These are phyloP conservation scores for Pachypeltis micranthus DNA, from an alignment of 1,140 invertebrate genomes.

Conservation along the genomic window DNA sequence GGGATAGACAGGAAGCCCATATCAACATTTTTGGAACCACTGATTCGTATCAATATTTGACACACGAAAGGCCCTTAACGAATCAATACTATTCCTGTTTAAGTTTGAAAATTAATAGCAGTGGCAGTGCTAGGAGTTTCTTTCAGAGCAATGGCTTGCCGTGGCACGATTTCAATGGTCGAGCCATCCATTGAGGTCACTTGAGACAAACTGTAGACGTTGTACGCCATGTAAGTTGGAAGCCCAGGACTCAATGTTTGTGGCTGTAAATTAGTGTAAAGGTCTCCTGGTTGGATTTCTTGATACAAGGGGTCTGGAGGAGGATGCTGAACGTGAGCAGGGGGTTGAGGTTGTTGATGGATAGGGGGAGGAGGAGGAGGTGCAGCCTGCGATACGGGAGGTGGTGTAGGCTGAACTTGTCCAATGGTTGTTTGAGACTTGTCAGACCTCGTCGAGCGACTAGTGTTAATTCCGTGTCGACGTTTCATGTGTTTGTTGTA, in stretches of 20 bases:
- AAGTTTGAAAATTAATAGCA: not conserved
- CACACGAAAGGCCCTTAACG: no score
- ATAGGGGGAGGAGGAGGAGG: not conserved
- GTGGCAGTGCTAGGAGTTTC: not conserved
- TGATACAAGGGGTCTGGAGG: not conserved
- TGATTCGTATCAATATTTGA: no score
- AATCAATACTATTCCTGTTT: no score
- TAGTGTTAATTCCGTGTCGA: constrained; percentile 40
- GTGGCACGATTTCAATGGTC: not conserved
- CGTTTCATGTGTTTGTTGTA: constrained; percentile 64
- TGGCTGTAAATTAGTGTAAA: not conserved
- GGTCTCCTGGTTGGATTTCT: constrained; percentile 4
- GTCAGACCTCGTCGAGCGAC: constrained; percentile 15
- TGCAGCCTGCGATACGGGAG: not conserved
- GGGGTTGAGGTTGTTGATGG: not conserved
- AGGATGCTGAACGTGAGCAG: not conserved
- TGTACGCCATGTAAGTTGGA: constrained; percentile 15
- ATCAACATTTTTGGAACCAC: no score
- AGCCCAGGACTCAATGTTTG: not conserved
- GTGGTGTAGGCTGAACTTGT: not conserved
- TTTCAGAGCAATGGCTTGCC: not conserved
- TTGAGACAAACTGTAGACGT: constrained; percentile 11
- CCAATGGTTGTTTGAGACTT: not conserved
- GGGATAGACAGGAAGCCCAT: no score
- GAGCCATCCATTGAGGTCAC: not conserved